phyloP scores from a whole-genome alignment of 2,888 invertebrate species.

The Epinotia bilunana region DNA sequence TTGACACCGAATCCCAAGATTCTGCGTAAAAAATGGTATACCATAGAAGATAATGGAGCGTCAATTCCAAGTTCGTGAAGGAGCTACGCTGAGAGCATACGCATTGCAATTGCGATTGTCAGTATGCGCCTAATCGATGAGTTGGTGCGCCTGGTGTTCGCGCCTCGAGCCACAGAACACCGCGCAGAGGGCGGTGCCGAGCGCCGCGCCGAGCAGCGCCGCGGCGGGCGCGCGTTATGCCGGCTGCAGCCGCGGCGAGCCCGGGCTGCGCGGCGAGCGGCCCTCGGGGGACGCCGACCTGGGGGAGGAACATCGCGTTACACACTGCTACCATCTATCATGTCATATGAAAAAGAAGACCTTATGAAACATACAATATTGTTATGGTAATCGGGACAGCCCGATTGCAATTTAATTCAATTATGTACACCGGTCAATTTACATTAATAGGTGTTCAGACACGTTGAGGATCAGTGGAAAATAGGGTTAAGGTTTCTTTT shows the following conservation, averaged over 20 bases:
- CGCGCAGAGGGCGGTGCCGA: conserved; percentile 68
- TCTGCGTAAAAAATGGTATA: neutral
- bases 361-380: too few species aligned
- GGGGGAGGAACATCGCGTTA: conserved; percentile 16
- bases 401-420: too few species aligned
- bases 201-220: conserved; percentile 67
- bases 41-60: neutral
- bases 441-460: too few species aligned
- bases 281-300: conserved; percentile 78
- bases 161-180: conserved; percentile 72
- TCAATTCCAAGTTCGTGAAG: neutral
- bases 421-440: too few species aligned
- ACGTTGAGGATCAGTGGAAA: too few species aligned
- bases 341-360: too few species aligned
- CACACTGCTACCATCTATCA: neutral
- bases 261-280: conserved; percentile 71
- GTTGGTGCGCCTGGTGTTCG: conserved; percentile 59
- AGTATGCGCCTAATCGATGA: conserved; percentile 57
- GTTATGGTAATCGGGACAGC: too few species aligned
- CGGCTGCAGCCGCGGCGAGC: conserved; percentile 71
- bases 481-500: too few species aligned
- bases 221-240: conserved; percentile 76
- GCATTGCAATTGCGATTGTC: neutral
- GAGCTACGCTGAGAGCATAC: neutral
- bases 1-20: too few species aligned